Conservation (phyloP, 2,113 vertebrate species). For the Oryzias celebensis region DNA sequence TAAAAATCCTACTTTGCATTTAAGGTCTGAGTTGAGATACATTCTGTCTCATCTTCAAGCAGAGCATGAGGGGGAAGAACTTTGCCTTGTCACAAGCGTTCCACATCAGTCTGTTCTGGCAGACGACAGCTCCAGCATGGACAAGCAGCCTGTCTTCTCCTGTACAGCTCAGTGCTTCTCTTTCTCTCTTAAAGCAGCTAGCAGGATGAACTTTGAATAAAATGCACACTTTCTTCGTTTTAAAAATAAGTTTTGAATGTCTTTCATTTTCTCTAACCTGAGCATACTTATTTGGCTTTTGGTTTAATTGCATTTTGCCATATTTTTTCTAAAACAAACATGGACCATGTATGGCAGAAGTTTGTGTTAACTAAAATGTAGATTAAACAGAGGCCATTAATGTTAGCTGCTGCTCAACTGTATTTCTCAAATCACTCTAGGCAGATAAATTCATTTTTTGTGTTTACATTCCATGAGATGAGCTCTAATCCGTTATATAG, state of each 20-base stretch:
- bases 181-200: neutral
- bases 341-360: no score
- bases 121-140: conserved; percentile 23
- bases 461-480: conserved; percentile 27
- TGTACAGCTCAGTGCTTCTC: conserved; percentile 9
- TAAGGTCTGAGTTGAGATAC: conserved; percentile 5
- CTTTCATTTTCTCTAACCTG: no score
- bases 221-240: neutral
- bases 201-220: neutral
- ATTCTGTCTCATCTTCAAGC: conserved; percentile 36
- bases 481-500: conserved; percentile 30
- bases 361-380: neutral
- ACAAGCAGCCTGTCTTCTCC: conserved; percentile 20
- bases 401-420: neutral
- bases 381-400: neutral
- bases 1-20: neutral
- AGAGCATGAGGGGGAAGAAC: conserved; percentile 18
- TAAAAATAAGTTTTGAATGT: neutral
- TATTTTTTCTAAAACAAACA: no score
- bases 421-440: conserved; percentile 15
- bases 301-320: no score
- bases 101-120: conserved; percentile 31
- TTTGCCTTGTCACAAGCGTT: conserved; percentile 31
- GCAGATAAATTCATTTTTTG: conserved; percentile 13
- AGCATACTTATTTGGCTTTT: no score